phyloP scores from a whole-genome alignment of 2,113 vertebrate species.

The Phalacrocorax pelagicus region DNA sequence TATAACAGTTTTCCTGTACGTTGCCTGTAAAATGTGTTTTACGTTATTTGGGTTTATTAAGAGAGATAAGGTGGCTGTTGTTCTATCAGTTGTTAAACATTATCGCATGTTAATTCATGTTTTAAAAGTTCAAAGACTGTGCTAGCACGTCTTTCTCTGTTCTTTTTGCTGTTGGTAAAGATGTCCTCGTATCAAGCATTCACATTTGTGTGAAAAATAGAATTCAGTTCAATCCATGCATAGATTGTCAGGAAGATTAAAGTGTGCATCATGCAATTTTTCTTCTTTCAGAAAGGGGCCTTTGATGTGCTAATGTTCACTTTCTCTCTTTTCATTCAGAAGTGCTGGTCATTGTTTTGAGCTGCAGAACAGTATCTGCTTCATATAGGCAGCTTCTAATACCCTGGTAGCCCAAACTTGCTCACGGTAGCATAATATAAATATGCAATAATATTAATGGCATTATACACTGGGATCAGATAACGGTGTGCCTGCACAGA shows the following conservation, averaged over 20 bases:
- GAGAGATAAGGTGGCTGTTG: constrained; percentile 47
- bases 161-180: constrained; percentile 80
- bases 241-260: constrained; percentile 90
- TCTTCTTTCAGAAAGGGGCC: constrained; percentile 78
- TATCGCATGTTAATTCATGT: constrained; percentile 80
- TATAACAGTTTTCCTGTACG: not conserved
- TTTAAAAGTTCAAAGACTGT: constrained; percentile 86
- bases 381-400: constrained; percentile 37
- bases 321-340: constrained; percentile 80
- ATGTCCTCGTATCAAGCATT: constrained; percentile 82
- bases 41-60: constrained; percentile 59
- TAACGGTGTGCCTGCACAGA: not conserved
- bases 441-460: not conserved
- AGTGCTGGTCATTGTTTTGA: constrained; percentile 82
- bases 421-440: constrained; percentile 63
- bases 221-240: constrained; percentile 81
- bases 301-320: constrained; percentile 95
- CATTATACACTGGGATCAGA: not conserved
- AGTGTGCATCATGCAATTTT: constrained; percentile 84
- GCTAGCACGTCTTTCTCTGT: constrained; percentile 29
- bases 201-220: constrained; percentile 89
- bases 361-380: constrained; percentile 67
- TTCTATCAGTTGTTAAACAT: constrained; percentile 83
- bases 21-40: constrained; percentile 11
- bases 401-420: constrained; percentile 53